Evolutionary conservation across 2,113 vertebrate species (phyloP).

Genomic region (Vombatus ursinus): DNA sequence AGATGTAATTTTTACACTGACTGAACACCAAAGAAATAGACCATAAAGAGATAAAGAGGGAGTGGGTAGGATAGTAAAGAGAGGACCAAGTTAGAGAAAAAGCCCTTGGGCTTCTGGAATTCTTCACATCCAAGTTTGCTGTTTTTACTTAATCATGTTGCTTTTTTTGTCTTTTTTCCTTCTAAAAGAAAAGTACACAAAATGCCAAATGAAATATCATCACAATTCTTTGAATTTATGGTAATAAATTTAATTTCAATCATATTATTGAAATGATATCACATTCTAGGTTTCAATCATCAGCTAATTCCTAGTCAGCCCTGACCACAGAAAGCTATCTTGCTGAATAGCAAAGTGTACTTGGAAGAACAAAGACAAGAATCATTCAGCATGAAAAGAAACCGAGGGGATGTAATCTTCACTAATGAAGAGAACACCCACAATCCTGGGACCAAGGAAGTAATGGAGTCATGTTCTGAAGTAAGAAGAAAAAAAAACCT

Average conservation of each 20-base stretch:
- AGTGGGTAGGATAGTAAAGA: not conserved
- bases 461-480: not conserved
- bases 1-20: not conserved
- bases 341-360: not conserved
- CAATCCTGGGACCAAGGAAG: not conserved
- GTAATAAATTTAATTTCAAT: slow-evolving; percentile 36
- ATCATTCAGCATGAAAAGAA: not conserved
- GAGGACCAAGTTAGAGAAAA: not conserved
- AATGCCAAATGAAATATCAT: slow-evolving; percentile 8
- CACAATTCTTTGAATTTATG: not conserved
- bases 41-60: not conserved
- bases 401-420: not conserved
- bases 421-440: not conserved
- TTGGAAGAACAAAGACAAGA: not conserved
- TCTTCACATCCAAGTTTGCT: slow-evolving; percentile 8
- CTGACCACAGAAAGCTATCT: not conserved
- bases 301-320: slow-evolving; percentile 25
- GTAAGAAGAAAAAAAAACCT: not conserved
- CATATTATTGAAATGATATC: not conserved
- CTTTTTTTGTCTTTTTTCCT: not conserved
- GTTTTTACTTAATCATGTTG: not conserved
- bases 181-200: slow-evolving; percentile 30
- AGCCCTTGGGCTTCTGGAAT: not conserved
- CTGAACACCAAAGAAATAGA: not conserved
- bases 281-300: slow-evolving; percentile 6